These are phyloP conservation scores for Verasper variegatus DNA, from an alignment of 2,113 vertebrate species.

Conservation along the genomic window DNA sequence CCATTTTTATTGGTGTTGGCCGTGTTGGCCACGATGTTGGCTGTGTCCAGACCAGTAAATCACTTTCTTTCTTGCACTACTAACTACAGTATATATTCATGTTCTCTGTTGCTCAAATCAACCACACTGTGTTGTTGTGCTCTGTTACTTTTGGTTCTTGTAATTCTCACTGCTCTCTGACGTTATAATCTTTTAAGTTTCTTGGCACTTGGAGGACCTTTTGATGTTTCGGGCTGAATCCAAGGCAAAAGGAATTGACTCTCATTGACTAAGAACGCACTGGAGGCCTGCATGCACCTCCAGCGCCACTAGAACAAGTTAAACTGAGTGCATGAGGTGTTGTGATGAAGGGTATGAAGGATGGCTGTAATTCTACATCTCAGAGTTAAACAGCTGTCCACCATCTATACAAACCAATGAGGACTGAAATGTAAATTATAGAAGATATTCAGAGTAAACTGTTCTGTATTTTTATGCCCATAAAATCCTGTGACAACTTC, in stretches of 20 bases:
- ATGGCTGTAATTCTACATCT: conserved; percentile 13
- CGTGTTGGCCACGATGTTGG: conserved; percentile 2
- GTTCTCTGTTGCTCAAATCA: conserved; percentile 19
- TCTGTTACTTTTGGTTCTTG: conserved; percentile 21
- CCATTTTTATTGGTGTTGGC: conserved; percentile 19
- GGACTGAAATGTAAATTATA: conserved; percentile 22
- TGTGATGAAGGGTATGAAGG: neutral
- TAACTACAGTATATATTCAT: conserved; percentile 28
- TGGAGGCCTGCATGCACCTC: too few relatives aligned
- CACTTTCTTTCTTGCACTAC: conserved; percentile 26
- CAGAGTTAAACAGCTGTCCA: conserved; percentile 18
- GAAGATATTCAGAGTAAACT: conserved; percentile 8
- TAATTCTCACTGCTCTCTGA: neutral
- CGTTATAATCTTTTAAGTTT: conserved; percentile 22
- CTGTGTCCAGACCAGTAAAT: conserved; percentile 24
- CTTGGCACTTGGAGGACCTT: conserved; percentile 8
- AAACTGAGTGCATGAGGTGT: neutral
- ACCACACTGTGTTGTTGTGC: conserved; percentile 19
- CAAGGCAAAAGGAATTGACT: conserved; percentile 3
- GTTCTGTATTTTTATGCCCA: conserved; percentile 22
- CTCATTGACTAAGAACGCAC: neutral
- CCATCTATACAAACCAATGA: neutral
- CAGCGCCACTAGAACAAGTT: neutral
- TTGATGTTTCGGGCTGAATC: conserved; percentile 14
- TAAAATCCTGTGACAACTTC: conserved; percentile 24